Evolutionary conservation across 2,113 vertebrate species (phyloP).

Genomic region (Pterocles orientalis): DNA sequence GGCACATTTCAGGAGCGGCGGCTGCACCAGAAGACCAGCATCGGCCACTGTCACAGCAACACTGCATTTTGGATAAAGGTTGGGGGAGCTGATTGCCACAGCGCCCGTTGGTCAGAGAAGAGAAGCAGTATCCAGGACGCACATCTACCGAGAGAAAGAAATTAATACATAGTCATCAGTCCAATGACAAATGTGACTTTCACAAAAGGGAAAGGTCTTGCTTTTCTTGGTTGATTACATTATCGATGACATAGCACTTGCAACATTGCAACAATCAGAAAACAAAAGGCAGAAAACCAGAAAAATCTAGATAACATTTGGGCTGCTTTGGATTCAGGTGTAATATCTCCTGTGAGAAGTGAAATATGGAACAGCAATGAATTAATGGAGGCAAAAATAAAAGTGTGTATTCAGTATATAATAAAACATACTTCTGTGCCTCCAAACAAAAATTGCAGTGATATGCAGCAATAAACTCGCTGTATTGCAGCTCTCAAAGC

Average conservation of each 20-base stretch:
- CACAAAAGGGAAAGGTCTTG: not conserved
- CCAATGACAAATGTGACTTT: not conserved
- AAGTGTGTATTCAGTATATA: not conserved
- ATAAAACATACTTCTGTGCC: not conserved
- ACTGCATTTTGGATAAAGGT: constrained; percentile 88
- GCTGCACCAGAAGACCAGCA: constrained; percentile 88
- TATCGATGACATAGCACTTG: not conserved
- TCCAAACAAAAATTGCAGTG: not conserved
- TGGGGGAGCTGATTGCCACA: constrained; percentile 88
- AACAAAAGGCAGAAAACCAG: not conserved
- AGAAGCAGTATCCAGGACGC: constrained; percentile 90
- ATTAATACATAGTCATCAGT: not conserved
- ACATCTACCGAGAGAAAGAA: constrained; percentile 78
- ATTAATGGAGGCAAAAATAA: not conserved
- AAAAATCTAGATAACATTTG: not conserved
- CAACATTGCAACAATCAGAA: not conserved
- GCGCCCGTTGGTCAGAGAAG: constrained; percentile 84
- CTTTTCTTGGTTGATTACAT: not conserved
- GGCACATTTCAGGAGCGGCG: constrained; percentile 88
- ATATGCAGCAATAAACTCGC: not conserved
- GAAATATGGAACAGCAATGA: not conserved
- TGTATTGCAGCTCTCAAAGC: not conserved
- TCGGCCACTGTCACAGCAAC: constrained; percentile 90
- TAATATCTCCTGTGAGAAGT: not conserved
- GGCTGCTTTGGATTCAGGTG: not conserved